Evolutionary conservation across 2,888 invertebrate species (phyloP), one percentile per base, ranked within the genome.

Genomic region (Lysandra bellargus): DNA sequence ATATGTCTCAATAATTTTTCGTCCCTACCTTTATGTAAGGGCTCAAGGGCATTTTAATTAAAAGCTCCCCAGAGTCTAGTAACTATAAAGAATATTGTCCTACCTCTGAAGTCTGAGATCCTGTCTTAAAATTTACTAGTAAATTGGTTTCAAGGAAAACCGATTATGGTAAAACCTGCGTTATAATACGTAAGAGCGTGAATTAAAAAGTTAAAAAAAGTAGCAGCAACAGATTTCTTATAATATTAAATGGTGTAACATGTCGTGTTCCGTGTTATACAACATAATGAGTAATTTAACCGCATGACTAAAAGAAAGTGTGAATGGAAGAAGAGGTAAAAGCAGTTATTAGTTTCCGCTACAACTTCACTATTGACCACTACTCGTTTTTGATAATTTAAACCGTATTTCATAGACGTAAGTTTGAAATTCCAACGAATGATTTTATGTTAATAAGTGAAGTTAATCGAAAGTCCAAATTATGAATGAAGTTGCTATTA

Each of bases 291-390:
- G 77, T 23, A 74, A 80, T 80, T 79, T 79, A 78, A 79, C 30
- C 79, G 78, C 79, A 80, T 79, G 78, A 79, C 83, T 80, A 80
- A 81, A 83, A 83, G 84, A 83, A 84, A 84, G 84, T 82, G 81
- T 80, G 81, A 82, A 82, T 83, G 78, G 79, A 82, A 83, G 78
- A 82, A 82, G 81, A 82, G 82, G 82, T 82, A 83, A 83, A 82
- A 81, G 83, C 81, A 77, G 80, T 83, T 82, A 80, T 81, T 81
- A 81, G 80, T 61, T 75, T 78, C 37, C 79, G 49, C 61, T 72
- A 53, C 74, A 74, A 77, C 49, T 57, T 61, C 79, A 77, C 60
- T 78, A 77, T 69, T 80, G 79, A 60, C 77, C 79, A 79, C 79
- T 23, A 53, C 2, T 30, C 9, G 33, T 75, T n/a, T 40, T 72